phyloP scores from a whole-genome alignment of 2,113 vertebrate genomes.

The Scolopax mira region DNA sequence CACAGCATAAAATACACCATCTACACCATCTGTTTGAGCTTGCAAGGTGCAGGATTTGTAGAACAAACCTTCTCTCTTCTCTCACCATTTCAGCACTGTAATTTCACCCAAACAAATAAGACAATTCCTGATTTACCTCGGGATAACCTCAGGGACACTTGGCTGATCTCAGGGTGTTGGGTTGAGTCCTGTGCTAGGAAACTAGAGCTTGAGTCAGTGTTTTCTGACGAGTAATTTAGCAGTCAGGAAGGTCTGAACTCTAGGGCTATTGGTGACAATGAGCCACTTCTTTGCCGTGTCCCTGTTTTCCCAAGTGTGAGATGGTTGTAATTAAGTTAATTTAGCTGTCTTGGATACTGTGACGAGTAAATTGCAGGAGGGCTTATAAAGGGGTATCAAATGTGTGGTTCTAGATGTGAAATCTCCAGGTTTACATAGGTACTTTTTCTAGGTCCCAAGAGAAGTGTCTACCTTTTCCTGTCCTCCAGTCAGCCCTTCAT shows the following conservation, averaged over 20 bases:
- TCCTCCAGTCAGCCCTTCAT: background rate
- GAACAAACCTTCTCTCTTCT: background rate
- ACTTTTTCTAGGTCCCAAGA: background rate
- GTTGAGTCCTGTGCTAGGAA: background rate
- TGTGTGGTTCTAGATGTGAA: slow-evolving; percentile 18
- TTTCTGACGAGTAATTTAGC: background rate
- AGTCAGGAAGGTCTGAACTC: background rate
- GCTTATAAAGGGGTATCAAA: background rate
- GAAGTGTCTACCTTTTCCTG: background rate
- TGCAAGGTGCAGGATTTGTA: background rate
- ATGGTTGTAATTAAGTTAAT: slow-evolving; percentile 38
- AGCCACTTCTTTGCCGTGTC: background rate
- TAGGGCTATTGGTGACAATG: background rate
- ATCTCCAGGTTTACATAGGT: background rate
- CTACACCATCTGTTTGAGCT: background rate
- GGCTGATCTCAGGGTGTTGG: background rate
- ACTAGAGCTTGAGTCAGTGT: background rate
- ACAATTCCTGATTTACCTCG: background rate
- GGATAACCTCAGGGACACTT: background rate
- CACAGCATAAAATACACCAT: background rate
- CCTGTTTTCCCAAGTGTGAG: background rate
- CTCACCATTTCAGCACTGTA: background rate
- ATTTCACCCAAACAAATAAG: background rate
- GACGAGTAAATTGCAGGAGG: slow-evolving; percentile 2
- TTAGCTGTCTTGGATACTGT: background rate